phyloP scores from a whole-genome alignment of 1,140 invertebrate genomes.

The Leptinotarsa defecta region DNA sequence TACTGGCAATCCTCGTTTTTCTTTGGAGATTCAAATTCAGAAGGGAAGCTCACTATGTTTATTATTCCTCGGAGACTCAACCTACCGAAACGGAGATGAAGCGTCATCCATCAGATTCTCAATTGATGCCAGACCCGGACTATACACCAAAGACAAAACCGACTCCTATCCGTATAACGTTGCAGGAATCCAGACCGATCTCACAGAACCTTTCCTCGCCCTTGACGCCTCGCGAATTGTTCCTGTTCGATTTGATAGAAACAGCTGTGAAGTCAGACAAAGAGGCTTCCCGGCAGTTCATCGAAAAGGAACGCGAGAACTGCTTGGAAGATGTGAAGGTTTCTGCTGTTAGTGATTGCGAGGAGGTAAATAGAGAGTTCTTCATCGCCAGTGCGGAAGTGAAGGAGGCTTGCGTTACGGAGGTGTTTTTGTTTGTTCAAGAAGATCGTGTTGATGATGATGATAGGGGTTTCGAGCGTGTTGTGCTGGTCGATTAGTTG shows the following conservation, averaged over 20 bases:
- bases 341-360: not conserved
- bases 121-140: not conserved
- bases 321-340: not conserved
- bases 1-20: slow-evolving; percentile 45
- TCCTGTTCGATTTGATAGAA: slow-evolving; percentile 56
- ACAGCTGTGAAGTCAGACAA: slow-evolving; percentile 42
- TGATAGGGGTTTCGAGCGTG: not conserved
- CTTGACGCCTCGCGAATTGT: slow-evolving; percentile 56
- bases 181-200: not conserved
- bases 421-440: slow-evolving; percentile 42
- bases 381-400: slow-evolving; percentile 47
- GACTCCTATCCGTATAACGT: not conserved
- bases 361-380: slow-evolving; percentile 36
- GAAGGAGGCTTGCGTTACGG: slow-evolving; percentile 32
- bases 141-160: not conserved
- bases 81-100: not conserved
- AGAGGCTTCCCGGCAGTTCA: slow-evolving; percentile 28
- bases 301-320: slow-evolving; percentile 37
- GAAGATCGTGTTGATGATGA: slow-evolving; percentile 5
- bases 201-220: slow-evolving; percentile 38
- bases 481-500: not conserved
- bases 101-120: not conserved
- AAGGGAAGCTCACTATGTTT: not conserved
- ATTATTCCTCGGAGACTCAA: not conserved
- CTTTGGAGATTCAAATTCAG: slow-evolving; percentile 43